Evolutionary conservation across 2,113 vertebrate species (phyloP).

Genomic region (Willisornis vidua): DNA sequence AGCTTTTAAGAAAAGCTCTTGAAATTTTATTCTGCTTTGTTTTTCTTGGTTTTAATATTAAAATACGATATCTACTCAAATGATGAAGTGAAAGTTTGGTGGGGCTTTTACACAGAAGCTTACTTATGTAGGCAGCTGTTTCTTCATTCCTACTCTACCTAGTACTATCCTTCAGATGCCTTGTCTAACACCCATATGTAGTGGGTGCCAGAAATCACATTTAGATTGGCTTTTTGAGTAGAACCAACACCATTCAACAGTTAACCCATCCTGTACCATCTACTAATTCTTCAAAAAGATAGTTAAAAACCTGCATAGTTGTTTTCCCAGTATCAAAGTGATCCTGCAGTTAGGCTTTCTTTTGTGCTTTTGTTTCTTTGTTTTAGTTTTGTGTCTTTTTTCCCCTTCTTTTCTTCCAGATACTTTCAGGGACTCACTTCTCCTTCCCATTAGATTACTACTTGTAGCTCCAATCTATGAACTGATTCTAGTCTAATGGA

Average conservation of each 20-base stretch:
- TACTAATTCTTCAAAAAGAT: background rate
- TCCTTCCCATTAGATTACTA: background rate
- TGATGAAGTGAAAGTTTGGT: background rate
- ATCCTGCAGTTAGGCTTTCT: background rate
- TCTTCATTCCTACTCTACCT: accelerated
- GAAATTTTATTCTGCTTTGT: background rate
- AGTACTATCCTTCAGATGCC: background rate
- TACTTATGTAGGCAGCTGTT: background rate
- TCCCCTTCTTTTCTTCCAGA: accelerated
- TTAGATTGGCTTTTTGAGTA: background rate
- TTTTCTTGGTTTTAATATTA: background rate
- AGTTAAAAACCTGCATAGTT: background rate
- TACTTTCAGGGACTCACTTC: background rate
- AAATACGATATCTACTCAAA: background rate
- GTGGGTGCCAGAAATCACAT: background rate
- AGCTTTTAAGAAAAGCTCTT: background rate
- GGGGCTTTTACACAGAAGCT: background rate
- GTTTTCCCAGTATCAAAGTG: background rate
- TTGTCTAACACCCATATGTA: background rate
- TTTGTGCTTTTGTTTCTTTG: background rate
- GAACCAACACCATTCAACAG: background rate
- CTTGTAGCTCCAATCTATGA: background rate
- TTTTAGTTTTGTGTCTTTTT: background rate
- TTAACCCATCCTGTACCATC: background rate
- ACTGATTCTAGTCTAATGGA: background rate